phyloP scores from a whole-genome alignment of 2,113 vertebrate species.

The Tetraodon nigroviridis region DNA sequence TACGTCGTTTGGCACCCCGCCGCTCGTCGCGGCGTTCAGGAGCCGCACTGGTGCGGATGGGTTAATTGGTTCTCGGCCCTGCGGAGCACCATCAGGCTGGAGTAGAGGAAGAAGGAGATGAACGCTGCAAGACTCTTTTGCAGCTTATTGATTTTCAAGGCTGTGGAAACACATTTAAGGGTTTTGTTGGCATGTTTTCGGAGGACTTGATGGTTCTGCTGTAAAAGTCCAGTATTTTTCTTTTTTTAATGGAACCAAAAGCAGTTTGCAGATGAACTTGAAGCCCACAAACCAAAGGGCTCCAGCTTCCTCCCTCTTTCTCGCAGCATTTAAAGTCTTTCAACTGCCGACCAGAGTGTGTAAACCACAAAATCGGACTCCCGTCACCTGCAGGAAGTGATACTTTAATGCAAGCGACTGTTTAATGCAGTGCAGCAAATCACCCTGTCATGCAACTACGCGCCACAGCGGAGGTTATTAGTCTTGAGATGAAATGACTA shows the following conservation, averaged over 20 bases:
- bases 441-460: background rate
- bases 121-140: background rate
- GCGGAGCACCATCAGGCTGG: constrained; percentile 20
- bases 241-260: no score
- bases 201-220: no score
- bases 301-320: no score
- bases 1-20: constrained; percentile 34
- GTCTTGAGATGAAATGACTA: constrained; percentile 11
- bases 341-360: background rate
- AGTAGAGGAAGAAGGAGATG: background rate
- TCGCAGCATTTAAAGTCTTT: no score
- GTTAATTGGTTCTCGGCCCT: constrained; percentile 56
- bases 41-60: constrained; percentile 24
- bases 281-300: no score
- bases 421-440: constrained; percentile 5
- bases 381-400: constrained; percentile 6
- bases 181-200: no score
- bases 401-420: background rate
- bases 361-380: background rate
- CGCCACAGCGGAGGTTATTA: constrained; percentile 3
- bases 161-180: no score
- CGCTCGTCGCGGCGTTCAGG: constrained; percentile 35
- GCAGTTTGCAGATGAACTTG: no score
- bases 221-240: no score
- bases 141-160: no score